Conservation (phyloP, 1,140 invertebrate genomes). For the Drosophila aff. region DNA sequence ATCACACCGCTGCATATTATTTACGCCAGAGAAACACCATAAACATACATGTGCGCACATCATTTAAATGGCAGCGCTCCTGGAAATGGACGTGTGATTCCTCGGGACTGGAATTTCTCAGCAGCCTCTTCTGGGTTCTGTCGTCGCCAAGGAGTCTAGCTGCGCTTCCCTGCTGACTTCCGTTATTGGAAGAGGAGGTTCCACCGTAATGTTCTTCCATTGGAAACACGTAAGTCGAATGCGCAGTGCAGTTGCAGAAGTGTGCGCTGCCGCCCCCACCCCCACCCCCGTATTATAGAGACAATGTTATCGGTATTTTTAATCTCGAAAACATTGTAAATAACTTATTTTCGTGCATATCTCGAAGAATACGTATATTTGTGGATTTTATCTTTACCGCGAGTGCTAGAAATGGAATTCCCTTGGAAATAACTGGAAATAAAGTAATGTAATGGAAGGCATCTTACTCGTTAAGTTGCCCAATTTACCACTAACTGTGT, state of each 20-base stretch:
- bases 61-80: constrained; percentile 25
- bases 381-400: not conserved
- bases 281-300: not conserved
- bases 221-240: constrained; percentile 59
- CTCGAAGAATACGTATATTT: not conserved
- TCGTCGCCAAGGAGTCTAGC: not conserved
- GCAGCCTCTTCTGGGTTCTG: not conserved
- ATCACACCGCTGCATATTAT: not conserved
- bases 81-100: constrained; percentile 35
- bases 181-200: not conserved
- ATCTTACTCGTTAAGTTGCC: not conserved
- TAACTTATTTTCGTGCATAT: constrained; percentile 11
- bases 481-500: constrained; percentile 16
- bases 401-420: not conserved
- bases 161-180: not conserved
- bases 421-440: not conserved
- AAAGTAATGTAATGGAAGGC: not conserved
- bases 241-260: constrained; percentile 47
- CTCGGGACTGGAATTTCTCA: not conserved
- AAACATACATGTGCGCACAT: constrained; percentile 28
- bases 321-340: constrained; percentile 28
- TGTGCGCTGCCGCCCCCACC: not conserved
- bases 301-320: constrained; percentile 3
- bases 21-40: not conserved
- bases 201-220: not conserved